Base-by-base conservation (phyloP, 2,113 vertebrate genomes). In the Mesitornis unicolor region DNA sequence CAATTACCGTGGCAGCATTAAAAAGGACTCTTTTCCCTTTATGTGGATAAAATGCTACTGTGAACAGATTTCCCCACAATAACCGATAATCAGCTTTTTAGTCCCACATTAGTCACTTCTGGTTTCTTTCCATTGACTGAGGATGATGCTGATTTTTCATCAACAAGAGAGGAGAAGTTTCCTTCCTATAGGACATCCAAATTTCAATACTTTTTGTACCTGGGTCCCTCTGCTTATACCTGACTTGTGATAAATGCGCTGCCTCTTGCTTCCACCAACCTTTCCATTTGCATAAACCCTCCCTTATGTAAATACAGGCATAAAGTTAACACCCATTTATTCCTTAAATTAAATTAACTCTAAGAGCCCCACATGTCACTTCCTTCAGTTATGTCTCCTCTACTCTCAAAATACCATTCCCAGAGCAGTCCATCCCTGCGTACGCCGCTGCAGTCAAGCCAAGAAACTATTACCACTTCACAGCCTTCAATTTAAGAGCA, bases 341-440 rank as follows among this genome's bases (percentile, higher is more conserved):
- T 86, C 59, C 40, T 87, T 31, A 85, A 68, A 56, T 60, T 28
- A 50, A 54, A 3, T 16, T 64, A 21, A 65, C 29, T 47, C 6
- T 13, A 48, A 40, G 43, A 63, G 19, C 13, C 18, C 15, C 4
- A 4, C 35, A 74, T 10, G 6, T 59, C 43, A 53, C 38, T 22
- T 61, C 21, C 54, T 86, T 53, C 73, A 50, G 11, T 24, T 16
- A 45, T 9, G 35, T 56, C 47, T 91, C 50, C 51, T 54, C 51
- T 68, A 9, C 38, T 75, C 26, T 64, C 16, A 38, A 70, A 61
- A 51, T 11, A 56, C 5, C 14, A 40, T 47, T 89, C 14, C 33
- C 45, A 73, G 54, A 77, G 56, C 79, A 1, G 7, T 35, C 45
- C 3, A 1, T 4, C 9, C 57, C 40, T 4, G 4, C 0, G 0